Evolutionary conservation across 1,140 invertebrate species (phyloP).

Genomic region (Drosophila jambulina): DNA sequence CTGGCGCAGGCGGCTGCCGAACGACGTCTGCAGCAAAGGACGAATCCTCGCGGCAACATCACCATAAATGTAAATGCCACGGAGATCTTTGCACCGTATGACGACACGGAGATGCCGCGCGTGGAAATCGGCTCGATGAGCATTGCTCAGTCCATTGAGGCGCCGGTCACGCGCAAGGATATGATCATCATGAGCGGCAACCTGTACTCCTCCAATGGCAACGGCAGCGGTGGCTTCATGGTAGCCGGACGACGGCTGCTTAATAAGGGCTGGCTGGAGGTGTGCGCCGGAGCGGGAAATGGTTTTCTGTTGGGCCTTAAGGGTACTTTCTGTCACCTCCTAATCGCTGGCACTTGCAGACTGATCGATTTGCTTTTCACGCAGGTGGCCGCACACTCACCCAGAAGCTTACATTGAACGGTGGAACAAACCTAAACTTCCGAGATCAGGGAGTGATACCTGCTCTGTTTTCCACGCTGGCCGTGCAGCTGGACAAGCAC

Average conservation of each 20-base stretch:
- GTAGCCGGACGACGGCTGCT: slow-evolving; percentile 91
- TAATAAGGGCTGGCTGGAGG: slow-evolving; percentile 93
- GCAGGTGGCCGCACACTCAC: slow-evolving; percentile 71
- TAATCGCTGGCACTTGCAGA: background rate
- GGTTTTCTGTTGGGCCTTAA: slow-evolving; percentile 91
- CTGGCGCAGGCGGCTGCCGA: slow-evolving; percentile 90
- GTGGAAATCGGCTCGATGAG: slow-evolving; percentile 96
- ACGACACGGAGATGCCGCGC: slow-evolving; percentile 90
- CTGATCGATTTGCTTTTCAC: background rate
- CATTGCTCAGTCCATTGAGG: slow-evolving; percentile 96
- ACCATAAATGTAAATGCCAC: slow-evolving; percentile 96
- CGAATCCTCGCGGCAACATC: slow-evolving; percentile 95
- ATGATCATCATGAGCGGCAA: slow-evolving; percentile 93
- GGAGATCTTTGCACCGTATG: slow-evolving; percentile 94
- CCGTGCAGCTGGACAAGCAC: slow-evolving; percentile 93
- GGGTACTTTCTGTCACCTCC: slow-evolving; percentile 73
- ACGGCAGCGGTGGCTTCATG: slow-evolving; percentile 89
- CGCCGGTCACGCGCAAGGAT: slow-evolving; percentile 94
- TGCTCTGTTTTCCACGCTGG: slow-evolving; percentile 89
- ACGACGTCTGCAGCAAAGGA: slow-evolving; percentile 92
- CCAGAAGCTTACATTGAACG: slow-evolving; percentile 86
- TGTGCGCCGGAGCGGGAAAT: slow-evolving; percentile 92
- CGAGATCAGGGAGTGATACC: slow-evolving; percentile 90
- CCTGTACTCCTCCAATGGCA: slow-evolving; percentile 94
- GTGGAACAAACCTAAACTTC: slow-evolving; percentile 90